phyloP scores from a whole-genome alignment of 2,113 vertebrate genomes.

The Antechinus flavipes region DNA sequence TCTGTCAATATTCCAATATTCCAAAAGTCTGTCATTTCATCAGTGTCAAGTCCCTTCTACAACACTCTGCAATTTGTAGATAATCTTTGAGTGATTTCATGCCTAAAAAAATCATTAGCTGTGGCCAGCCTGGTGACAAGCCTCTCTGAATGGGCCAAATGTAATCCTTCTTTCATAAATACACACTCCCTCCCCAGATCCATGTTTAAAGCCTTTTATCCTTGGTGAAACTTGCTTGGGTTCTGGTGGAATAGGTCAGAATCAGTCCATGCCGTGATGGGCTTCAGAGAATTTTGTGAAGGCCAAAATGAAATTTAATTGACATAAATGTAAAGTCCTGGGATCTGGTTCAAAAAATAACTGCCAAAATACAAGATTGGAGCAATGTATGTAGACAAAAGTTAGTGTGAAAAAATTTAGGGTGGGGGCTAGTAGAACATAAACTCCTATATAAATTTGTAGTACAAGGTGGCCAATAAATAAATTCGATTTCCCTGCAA shows the following conservation, averaged over 20 bases:
- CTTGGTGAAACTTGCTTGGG: neutral
- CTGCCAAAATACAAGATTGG: neutral
- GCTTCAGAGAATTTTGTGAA: neutral
- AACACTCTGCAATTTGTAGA: neutral
- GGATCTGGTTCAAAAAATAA: neutral
- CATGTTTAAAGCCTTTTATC: neutral
- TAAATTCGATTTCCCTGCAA: neutral
- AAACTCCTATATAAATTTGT: no score
- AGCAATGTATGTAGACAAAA: neutral
- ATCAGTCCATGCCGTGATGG: neutral
- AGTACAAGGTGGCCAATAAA: neutral
- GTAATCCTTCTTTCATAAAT: neutral
- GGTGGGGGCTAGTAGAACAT: neutral
- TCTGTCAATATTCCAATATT: neutral
- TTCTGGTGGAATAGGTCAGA: neutral
- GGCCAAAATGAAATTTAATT: neutral
- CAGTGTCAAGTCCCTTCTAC: neutral
- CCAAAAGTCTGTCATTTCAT: neutral
- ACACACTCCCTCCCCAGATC: neutral
- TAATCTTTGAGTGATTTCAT: neutral
- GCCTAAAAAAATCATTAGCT: neutral
- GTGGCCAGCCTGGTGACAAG: neutral
- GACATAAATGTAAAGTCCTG: neutral
- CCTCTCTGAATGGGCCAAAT: neutral
- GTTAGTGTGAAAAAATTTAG: neutral